Evolutionary conservation across 2,113 vertebrate species (phyloP).

Genomic region (Kryptolebias marmoratus): DNA sequence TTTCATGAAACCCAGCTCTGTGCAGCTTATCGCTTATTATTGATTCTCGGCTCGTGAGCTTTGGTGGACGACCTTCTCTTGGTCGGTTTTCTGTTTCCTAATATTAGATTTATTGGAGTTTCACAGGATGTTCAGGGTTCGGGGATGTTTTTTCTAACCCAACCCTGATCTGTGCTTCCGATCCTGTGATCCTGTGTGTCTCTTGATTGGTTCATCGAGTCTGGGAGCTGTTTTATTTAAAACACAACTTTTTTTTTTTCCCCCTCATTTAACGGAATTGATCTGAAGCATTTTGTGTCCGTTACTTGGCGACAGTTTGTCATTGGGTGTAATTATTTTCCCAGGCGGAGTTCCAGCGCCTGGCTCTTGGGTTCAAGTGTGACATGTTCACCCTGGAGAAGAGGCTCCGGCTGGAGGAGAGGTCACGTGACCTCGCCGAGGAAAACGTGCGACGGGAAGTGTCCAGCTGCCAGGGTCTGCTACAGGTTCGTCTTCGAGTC

Average conservation of each 20-base stretch:
- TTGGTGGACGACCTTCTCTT: no score
- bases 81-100: no score
- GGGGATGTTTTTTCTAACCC: not conserved
- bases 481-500: constrained; percentile 81
- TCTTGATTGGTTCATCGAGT: not conserved
- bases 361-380: constrained; percentile 95
- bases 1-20: no score
- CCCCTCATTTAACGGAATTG: no score
- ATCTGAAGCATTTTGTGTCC: no score
- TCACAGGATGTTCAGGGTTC: no score
- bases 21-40: no score
- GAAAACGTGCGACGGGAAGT: constrained; percentile 93
- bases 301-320: no score
- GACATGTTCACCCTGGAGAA: constrained; percentile 97
- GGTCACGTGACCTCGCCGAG: constrained; percentile 93
- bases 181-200: no score
- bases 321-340: not conserved
- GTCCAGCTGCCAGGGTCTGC: constrained; percentile 86
- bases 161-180: not conserved
- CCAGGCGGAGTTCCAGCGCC: constrained; percentile 92
- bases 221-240: not conserved
- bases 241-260: no score
- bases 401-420: constrained; percentile 90
- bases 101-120: no score
- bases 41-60: no score